Conservation (phyloP, 1,140 invertebrate species). For the Heliconius melpomene region DNA sequence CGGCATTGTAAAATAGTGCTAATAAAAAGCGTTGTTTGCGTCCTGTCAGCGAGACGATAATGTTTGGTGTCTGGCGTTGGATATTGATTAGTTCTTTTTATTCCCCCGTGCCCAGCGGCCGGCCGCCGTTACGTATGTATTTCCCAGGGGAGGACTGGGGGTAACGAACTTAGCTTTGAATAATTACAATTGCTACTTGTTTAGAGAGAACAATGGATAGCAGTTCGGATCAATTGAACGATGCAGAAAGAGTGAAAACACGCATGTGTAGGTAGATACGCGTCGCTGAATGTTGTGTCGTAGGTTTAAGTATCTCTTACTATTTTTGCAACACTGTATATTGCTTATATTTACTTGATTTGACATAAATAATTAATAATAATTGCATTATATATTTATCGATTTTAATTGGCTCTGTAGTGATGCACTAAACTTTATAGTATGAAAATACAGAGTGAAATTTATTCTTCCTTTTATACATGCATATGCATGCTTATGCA, state of each 20-base stretch:
- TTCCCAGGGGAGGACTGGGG: slow-evolving; percentile 28
- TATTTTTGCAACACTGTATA: no score
- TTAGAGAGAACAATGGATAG: slow-evolving; percentile 11
- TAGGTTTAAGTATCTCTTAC: not conserved
- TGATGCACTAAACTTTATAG: not conserved
- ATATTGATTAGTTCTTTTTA: slow-evolving; percentile 34
- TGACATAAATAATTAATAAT: no score
- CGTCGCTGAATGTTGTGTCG: not conserved
- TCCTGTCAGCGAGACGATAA: slow-evolving; percentile 30
- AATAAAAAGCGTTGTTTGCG: slow-evolving; percentile 37
- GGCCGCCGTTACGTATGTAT: slow-evolving; percentile 37
- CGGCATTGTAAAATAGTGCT: slow-evolving; percentile 17
- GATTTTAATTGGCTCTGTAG: no score
- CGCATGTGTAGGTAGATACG: not conserved
- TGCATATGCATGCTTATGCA: not conserved
- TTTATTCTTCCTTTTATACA: not conserved
- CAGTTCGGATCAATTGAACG: slow-evolving; percentile 1
- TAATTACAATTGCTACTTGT: slow-evolving; percentile 29
- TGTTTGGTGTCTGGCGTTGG: slow-evolving; percentile 37
- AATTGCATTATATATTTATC: no score
- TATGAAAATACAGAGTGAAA: no score
- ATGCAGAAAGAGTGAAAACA: not conserved
- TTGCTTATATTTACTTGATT: not conserved
- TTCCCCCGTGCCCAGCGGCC: slow-evolving; percentile 21
- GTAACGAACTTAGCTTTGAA: slow-evolving; percentile 37